These are phyloP conservation scores for Sebastes oblongus DNA, from an alignment of 2,797 vertebrate species.

Conservation along the genomic window DNA sequence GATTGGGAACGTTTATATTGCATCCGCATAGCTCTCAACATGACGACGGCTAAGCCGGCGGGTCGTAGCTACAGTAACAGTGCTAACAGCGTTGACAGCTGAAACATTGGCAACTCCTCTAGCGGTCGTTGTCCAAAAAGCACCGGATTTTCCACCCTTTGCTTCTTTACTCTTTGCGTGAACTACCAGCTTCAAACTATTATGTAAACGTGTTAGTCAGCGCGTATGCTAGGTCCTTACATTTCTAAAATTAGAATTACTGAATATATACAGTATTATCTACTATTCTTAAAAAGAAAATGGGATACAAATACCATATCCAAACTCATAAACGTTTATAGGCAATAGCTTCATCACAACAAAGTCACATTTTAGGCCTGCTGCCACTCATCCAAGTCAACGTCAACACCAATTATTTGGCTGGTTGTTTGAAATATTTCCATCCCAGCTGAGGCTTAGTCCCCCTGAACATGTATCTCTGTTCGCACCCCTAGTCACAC, in stretches of 20 bases:
- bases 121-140: too few species aligned
- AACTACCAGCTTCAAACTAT: too few species aligned
- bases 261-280: not conserved
- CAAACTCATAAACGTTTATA: not conserved
- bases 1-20: rapidly evolving
- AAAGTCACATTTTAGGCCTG: too few species aligned
- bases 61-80: too few species aligned
- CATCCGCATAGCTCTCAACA: rapidly evolving
- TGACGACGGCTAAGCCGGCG: too few species aligned
- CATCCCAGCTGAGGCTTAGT: not conserved
- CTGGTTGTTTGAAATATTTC: not conserved
- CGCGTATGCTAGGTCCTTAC: not conserved
- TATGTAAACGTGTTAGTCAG: not conserved
- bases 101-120: too few species aligned
- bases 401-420: not conserved
- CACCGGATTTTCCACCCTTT: too few species aligned
- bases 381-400: not conserved
- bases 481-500: not conserved
- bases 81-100: too few species aligned
- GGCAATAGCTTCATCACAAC: not conserved
- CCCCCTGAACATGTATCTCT: not conserved
- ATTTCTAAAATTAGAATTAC: not conserved
- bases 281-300: not conserved
- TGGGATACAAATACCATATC: not conserved
- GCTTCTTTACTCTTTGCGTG: too few species aligned